Conservation (phyloP, 2,888 invertebrate species). For the Tromatobia lineatoria region DNA sequence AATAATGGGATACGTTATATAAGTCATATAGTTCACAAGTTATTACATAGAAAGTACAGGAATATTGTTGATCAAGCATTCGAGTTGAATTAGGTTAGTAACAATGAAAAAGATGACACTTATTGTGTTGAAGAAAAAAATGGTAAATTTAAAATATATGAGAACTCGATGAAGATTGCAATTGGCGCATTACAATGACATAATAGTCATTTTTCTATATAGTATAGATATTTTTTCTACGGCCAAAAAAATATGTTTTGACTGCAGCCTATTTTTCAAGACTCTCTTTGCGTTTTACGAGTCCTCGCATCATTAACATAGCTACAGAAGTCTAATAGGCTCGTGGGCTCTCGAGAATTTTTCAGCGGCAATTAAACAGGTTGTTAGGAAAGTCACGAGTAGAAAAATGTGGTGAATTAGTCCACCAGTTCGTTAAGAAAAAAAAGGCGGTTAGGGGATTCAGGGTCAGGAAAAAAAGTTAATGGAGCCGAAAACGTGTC, state of each 20-base stretch:
- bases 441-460: neutral
- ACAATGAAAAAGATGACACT: too few relatives aligned
- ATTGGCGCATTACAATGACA: neutral
- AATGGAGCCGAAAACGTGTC: conserved; percentile 61
- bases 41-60: too few relatives aligned
- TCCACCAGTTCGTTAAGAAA: conserved; percentile 11
- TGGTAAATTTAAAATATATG: neutral
- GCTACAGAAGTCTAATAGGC: neutral
- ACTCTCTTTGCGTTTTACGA: conserved; percentile 22
- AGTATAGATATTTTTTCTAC: neutral
- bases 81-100: too few relatives aligned
- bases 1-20: too few relatives aligned
- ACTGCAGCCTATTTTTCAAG: neutral
- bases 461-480: conserved; percentile 42
- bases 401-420: conserved; percentile 60
- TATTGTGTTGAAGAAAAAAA: neutral
- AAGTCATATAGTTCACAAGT: too few relatives aligned
- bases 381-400: conserved; percentile 53
- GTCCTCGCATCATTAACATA: conserved; percentile 18
- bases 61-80: too few relatives aligned
- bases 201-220: neutral
- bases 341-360: conserved; percentile 29
- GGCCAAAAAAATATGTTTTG: conserved; percentile 9
- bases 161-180: neutral
- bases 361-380: conserved; percentile 64